These are phyloP conservation scores for Pagetopsis macropterus DNA, from an alignment of 2,797 vertebrate genomes.

Conservation along the genomic window DNA sequence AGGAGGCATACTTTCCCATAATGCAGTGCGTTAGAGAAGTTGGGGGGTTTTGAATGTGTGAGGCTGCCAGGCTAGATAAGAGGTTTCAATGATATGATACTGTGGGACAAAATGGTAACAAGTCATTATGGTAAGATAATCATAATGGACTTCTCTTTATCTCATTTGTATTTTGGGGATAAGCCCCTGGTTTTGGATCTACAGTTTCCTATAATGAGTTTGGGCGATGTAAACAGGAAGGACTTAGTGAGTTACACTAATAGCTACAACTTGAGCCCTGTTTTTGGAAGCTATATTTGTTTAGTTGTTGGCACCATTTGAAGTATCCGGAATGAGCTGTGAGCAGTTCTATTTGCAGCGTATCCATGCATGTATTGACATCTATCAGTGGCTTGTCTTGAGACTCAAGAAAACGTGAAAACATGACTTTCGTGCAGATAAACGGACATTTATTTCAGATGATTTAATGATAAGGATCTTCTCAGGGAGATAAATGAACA, in stretches of 20 bases:
- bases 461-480: too few relatives aligned
- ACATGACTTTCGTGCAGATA: neutral
- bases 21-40: neutral
- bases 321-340: neutral
- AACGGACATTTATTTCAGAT: neutral
- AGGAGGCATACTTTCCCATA: neutral
- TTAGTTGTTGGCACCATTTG: neutral
- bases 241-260: neutral
- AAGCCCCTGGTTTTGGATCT: neutral
- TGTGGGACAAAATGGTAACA: too few relatives aligned
- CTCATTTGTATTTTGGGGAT: neutral
- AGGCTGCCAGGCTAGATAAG: neutral
- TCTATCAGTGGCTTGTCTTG: neutral
- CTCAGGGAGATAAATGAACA: neutral
- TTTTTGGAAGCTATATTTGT: neutral
- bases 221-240: neutral
- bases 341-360: neutral
- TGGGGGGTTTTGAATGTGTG: neutral
- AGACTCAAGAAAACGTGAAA: neutral
- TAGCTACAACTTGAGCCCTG: neutral
- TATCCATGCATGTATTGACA: neutral
- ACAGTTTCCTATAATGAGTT: neutral
- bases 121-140: neutral
- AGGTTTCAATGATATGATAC: neutral
- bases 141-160: neutral